Evolutionary conservation across 2,113 vertebrate genomes (phyloP).

Genomic region (Anoura caudifer): DNA sequence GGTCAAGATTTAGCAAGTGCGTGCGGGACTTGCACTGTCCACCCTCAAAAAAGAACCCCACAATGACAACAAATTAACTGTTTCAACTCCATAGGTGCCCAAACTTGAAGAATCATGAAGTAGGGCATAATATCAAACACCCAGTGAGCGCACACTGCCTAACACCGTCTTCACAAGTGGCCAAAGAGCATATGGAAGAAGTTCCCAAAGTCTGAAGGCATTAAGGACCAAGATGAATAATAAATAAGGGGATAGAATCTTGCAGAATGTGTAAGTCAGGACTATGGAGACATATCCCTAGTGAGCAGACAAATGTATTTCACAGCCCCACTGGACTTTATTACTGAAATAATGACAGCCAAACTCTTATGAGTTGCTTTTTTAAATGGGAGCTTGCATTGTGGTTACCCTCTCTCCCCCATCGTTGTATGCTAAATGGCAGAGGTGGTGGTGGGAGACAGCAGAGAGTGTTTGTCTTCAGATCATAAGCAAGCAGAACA

Average conservation of each 20-base stretch:
- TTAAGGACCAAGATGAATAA: neutral
- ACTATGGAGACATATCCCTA: neutral
- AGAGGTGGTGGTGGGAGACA: neutral
- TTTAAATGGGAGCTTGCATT: neutral
- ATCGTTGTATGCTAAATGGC: neutral
- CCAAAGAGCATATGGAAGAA: neutral
- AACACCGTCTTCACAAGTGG: neutral
- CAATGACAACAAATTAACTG: neutral
- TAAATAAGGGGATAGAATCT: neutral
- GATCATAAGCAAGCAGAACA: neutral
- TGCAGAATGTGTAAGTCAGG: neutral
- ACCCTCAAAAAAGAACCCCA: neutral
- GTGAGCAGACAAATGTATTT: neutral
- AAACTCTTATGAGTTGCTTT: neutral
- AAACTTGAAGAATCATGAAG: neutral
- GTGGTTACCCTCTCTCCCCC: neutral
- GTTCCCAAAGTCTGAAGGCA: neutral
- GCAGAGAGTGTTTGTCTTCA: neutral
- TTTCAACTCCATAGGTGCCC: neutral
- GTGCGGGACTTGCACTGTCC: neutral
- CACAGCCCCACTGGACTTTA: neutral
- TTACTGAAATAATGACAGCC: neutral
- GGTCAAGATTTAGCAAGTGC: neutral
- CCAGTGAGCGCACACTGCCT: neutral
- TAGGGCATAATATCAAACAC: neutral